Base-by-base conservation (phyloP, 2,797 vertebrate species). In the Falco cherrug region DNA sequence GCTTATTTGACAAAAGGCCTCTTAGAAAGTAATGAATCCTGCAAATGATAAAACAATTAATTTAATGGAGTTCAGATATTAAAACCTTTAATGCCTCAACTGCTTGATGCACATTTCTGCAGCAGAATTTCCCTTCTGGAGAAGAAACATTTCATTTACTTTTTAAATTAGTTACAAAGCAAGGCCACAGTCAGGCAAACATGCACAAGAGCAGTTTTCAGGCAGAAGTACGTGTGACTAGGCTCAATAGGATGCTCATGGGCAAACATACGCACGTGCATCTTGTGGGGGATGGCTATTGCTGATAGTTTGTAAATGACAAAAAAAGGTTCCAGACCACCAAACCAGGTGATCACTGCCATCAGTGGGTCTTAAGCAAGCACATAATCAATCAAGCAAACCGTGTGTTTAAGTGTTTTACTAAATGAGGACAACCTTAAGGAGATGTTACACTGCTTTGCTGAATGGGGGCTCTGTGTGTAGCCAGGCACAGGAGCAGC, bases 11-110 rank as follows among this genome's bases (percentile, higher is more conserved):
- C 86, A 95, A 96, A 95, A 94, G 90, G 57, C 81, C 84, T 97
- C 90, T 93, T 83, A 92, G 77, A 93, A 97, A 90, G 90, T 87
- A 96, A 90, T 94, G 86, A 95, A 93, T 90, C 78, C 75, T 92
- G 88, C 48, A 94, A 93, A 90, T 61, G 81, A 90, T 77, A 89
- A 82, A 96, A 89, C 93, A 94, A 95, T 92, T 90, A 31, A 87
- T 96, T 95, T 92, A 94, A 83, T 78, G 37, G 80, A 80, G 35
- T 87, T 87, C 0, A 1, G 78, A 78, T 89, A 92, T 91, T 91
- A 96, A 96, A 96, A 92, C 53, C 90, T 90, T 93, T 90, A 92
- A 85, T 70, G 88, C 54, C 51, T 64, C 64, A 93, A 87, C 90
- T 87, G 68, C 53, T 56, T 45, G 67, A 94, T 37, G 61, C 45